Base-by-base conservation (phyloP, 2,797 vertebrate species). In the Sebastes elongatus region DNA sequence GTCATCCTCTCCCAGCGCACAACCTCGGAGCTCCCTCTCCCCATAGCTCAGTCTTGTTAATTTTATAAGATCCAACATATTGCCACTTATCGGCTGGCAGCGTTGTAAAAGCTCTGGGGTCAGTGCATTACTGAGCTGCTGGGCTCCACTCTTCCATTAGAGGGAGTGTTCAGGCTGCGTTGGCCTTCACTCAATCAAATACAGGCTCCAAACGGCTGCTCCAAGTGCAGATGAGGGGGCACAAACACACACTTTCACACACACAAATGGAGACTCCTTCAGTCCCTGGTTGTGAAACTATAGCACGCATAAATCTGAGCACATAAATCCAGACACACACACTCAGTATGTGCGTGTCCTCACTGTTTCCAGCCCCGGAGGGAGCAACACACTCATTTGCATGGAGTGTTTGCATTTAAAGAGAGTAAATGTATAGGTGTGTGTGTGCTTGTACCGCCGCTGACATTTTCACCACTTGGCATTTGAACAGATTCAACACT, bases 1-100 rank as follows among this genome's bases (percentile, higher is more conserved):
- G 52, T 85, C 88, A 79, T 85, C 80, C 70, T 74, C 67, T 81
- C 79, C 64, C 64, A 33, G 59, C 6, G 33, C 59, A 28, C 59
- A 78, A 71, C 83, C 83, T 80, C 71, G 7, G 8, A 60, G 38
- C 85, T 77, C 78, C 67, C 84, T 76, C 74, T 78, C 84, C 69
- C 80, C 80, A 46, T 84, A 75, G 87, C 88, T 83, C 85, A 86
- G 89, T 93, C 93, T 93, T 90, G 93, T 95, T 96, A 93, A 95
- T 95, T 95, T 94, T 89, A 96, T 93, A 94, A 95, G 94, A 95
- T 93, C 89, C 88, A 93, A 89, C 92, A 86, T 93, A 92, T 91
- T 94, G 93, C 91, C 93, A 93, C 94, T 94, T 94, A 94, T 93
- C 85, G 84, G 90, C 87, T 90, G 91, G 86, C 90, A 91, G 91